Base-by-base conservation (phyloP, 2,888 invertebrate species). In the Girardia tigrina region DNA sequence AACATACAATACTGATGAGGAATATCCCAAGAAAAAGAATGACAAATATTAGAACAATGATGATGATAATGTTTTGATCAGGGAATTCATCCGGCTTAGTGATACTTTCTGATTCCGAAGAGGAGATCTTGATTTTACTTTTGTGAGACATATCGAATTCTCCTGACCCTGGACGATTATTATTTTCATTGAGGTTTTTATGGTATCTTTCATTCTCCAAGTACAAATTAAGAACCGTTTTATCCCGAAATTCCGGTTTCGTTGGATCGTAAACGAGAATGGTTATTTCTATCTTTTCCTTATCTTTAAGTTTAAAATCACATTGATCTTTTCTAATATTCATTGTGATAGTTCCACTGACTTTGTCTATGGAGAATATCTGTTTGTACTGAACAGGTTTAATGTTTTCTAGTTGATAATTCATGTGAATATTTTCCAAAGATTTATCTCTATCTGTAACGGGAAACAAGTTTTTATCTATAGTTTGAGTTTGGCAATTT, bases 121-220 rank as follows among this genome's bases (percentile, higher is more conserved):
- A 2, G 4, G n/a, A n/a, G 23, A n/a, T 23, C 23, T 56, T 56
- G n/a, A 12, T 20, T n/a, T 16, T 56, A n/a, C 23, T 56, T 6
- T 8, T 56, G 23, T n/a, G n/a, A 8, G 56, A 56, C 4, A n/a
- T 8, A 56, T 56, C 56, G 2, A 16, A 56, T 12, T 6, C 6
- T 20, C 56, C 56, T 56, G n/a, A 23, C n/a, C 23, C 23, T 56
- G n/a, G 56, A 2, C n/a, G 56, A 23, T 56, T 56, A 23, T 12
- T 56, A 4, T 56, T n/a, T 56, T 56, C 56, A n/a, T 56, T 56
- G 4, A 56, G 4, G 23, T n/a, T 56, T 16, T 56, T 56, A 2
- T 56, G 56, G 23, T 56, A 56, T 56, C n/a, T 56, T 56, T 56
- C 56, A 56, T 56, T 56, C 23, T 56, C 56, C 2, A 56, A n/a